Evolutionary conservation across 2,797 vertebrate genomes (phyloP).

Genomic region (Tympanoctomys barrerae): DNA sequence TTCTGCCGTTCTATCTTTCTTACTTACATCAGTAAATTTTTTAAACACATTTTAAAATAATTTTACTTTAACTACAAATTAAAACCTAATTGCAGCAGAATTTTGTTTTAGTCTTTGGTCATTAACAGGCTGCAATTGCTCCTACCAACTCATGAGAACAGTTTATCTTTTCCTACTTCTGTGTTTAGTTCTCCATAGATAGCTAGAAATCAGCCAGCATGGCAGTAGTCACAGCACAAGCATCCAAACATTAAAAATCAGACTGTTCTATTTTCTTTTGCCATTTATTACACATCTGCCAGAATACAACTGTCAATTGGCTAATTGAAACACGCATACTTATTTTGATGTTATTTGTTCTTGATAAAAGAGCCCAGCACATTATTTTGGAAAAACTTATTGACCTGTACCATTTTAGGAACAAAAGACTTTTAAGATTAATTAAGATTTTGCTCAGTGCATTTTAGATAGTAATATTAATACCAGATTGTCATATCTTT

Average conservation of each 20-base stretch:
- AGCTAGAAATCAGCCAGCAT: not conserved
- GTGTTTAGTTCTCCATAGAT: not conserved
- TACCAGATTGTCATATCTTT: slow-evolving; percentile 5
- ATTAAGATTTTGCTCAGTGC: not conserved
- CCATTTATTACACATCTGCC: not conserved
- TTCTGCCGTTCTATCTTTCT: slow-evolving; percentile 1
- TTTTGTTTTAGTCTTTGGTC: not conserved
- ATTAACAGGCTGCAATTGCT: not conserved
- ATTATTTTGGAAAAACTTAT: not conserved
- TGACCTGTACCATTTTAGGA: not conserved
- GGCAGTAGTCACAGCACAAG: not conserved
- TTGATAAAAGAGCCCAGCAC: not conserved
- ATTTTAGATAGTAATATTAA: not conserved
- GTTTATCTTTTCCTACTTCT: not conserved
- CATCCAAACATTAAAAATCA: not conserved
- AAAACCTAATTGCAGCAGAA: not conserved
- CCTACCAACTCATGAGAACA: not conserved
- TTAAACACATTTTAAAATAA: slow-evolving; percentile 1
- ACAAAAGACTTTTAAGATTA: not conserved
- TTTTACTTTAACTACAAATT: not conserved
- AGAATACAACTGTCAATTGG: not conserved
- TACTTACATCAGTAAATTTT: not conserved
- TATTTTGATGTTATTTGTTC: not conserved
- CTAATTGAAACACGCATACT: not conserved
- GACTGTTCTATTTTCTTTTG: not conserved